Conservation (phyloP, 2,888 invertebrate genomes). For the Pristionchus maxplancki region DNA sequence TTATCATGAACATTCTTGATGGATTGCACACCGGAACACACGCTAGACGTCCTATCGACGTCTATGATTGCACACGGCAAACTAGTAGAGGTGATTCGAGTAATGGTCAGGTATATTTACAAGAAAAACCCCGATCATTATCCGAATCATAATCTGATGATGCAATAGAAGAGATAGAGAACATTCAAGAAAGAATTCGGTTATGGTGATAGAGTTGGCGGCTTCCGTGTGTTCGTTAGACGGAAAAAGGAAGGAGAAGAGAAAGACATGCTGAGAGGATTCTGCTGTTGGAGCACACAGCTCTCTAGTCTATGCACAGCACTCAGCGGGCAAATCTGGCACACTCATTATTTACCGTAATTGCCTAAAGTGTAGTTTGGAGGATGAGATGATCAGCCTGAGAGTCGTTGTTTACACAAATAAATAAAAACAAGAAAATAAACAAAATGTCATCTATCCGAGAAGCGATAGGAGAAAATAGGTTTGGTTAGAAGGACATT, state of each 20-base stretch:
- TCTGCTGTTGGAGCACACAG: background rate
- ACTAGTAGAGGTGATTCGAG: background rate
- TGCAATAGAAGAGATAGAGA: background rate
- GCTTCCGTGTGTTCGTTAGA: constrained; percentile 14
- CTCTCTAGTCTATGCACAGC: background rate
- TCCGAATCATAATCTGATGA: background rate
- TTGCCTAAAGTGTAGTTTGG: background rate
- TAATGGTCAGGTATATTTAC: background rate
- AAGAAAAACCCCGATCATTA: background rate
- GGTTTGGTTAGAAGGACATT: constrained; percentile 15
- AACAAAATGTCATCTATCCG: background rate
- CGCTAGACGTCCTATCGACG: constrained; percentile 32
- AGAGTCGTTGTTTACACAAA: background rate
- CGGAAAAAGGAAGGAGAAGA: background rate
- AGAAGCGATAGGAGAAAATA: constrained; percentile 22
- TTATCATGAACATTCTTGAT: background rate
- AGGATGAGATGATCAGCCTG: constrained; percentile 11
- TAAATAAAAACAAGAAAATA: background rate
- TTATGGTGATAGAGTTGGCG: constrained; percentile 13
- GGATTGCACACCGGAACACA: background rate
- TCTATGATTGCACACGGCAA: background rate
- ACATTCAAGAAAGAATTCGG: background rate
- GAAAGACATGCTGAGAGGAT: background rate
- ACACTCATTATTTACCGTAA: background rate
- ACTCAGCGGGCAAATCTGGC: constrained; percentile 12